Evolutionary conservation across 23 tunicate genomes (phyloP), one percentile per base, ranked within the genome.

Genomic region (Halocynthia roretzi): DNA sequence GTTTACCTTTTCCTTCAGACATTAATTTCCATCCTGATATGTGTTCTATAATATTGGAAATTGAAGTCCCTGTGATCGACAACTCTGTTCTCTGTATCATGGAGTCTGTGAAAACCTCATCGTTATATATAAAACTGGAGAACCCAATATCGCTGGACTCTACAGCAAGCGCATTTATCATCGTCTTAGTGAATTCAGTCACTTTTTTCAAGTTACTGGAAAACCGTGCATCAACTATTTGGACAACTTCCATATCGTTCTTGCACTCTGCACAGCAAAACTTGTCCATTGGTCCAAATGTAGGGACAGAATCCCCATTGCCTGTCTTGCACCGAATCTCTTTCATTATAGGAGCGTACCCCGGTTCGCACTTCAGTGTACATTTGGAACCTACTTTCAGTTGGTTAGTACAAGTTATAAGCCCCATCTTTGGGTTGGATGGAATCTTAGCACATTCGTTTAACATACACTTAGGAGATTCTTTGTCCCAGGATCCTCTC

Each of bases 251-350:
- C 8, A 74, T 54, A 10, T 74, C 78, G 8, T 54, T 54, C 31
- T 40, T 62, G 68, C 78, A 74, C 56, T 74, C 40, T 0, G 78
- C 62, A 53, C 78, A 74, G 21, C 78, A 74, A n/a, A 74, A 74
- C 23, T 74, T 53, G 8, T 74, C 10, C 22, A 20, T 10, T 50
- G 12, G 60, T 10, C 15, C 56, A 4, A 74, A 74, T 56, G 10
- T 20, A 50, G 78, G 78, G 20, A 5, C 22, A 6, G 19, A 8
- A 8, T 10, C 23, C 5, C 55, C 56, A 14, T 53, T 18, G 62
- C 63, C 31, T 6, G 14, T 2, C 0, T 18, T 62, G 63, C 78
- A 74, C 20, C 17, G 31, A 12, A 74, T 54, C 14, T 53, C 23
- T 19, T 8, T 14, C 8, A 54, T 5, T 74, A 19, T 74, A 14